Percentiles rank a stretch among this genome's conserved stretches.
These are phyloP conservation scores for Hyperoplus lanceolatus DNA, from an alignment of 2,797 vertebrate species.

Conservation along the genomic window DNA sequence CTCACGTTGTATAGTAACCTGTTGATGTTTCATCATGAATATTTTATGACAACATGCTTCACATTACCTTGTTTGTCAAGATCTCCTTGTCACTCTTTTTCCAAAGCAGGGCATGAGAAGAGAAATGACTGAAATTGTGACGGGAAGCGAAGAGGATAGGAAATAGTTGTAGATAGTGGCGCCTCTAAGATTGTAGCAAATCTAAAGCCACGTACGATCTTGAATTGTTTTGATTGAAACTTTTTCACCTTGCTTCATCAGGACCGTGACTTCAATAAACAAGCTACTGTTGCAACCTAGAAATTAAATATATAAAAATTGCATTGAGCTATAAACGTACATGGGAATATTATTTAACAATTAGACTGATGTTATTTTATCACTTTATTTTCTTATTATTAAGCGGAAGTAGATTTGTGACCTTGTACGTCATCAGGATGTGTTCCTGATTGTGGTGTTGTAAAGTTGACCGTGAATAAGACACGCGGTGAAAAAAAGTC, in stretches of 20 bases:
- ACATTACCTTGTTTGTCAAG: conserved; percentile 37
- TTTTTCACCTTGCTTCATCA: background rate
- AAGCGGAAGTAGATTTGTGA: too few species aligned
- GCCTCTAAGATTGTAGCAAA: background rate
- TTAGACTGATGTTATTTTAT: too few species aligned
- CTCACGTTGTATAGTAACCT: conserved; percentile 7
- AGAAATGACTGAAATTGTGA: background rate
- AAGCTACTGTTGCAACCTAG: background rate
- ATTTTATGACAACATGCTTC: conserved; percentile 40
- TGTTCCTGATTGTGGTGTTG: too few species aligned
- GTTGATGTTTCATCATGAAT: conserved; percentile 22
- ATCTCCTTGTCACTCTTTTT: conserved; percentile 21
- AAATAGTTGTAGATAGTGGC: background rate
- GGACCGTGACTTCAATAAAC: background rate
- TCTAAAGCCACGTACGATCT: background rate
- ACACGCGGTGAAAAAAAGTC: too few species aligned
- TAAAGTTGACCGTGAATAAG: too few species aligned
- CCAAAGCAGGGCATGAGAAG: conserved; percentile 4
- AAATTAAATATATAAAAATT: too few species aligned
- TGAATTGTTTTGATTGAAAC: background rate
- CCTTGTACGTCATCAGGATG: too few species aligned
- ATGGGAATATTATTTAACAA: too few species aligned
- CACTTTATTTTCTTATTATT: too few species aligned
- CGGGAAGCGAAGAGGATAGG: background rate
- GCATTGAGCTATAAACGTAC: too few species aligned